These are phyloP conservation scores for Zosterops lateralis DNA, from an alignment of 2,113 vertebrate species.

Conservation along the genomic window DNA sequence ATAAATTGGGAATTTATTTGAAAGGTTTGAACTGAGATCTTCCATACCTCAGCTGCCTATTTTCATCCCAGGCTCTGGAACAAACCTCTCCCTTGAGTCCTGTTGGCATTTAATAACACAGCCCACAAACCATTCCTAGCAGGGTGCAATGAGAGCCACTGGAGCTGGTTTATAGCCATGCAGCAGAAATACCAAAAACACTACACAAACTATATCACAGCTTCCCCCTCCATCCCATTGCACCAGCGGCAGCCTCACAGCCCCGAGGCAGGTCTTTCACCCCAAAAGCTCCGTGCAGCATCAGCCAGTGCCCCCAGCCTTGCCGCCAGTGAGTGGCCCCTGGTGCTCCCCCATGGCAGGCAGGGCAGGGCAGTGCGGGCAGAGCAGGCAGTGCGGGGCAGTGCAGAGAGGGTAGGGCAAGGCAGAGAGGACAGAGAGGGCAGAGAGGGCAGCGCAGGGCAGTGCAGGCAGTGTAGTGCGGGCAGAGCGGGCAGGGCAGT, in stretches of 20 bases:
- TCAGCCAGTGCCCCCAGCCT: not conserved
- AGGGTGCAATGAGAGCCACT: fast-evolving
- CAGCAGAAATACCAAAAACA: not conserved
- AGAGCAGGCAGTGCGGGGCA: not conserved
- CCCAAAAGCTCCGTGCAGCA: not conserved
- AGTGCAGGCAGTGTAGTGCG: not conserved
- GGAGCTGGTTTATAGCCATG: not conserved
- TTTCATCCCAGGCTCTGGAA: not conserved
- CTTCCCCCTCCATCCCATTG: fast-evolving
- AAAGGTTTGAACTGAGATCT: not conserved
- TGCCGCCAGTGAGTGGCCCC: not conserved
- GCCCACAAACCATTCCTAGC: not conserved
- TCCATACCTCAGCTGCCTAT: not conserved
- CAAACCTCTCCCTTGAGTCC: not conserved
- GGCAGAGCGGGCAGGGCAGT: not conserved
- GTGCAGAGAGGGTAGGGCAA: not conserved
- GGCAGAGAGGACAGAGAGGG: not conserved
- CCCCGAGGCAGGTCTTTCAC: fast-evolving
- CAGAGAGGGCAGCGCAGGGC: not conserved
- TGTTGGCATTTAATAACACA: not conserved
- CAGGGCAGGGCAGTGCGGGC: not conserved
- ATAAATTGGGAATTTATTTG: not conserved
- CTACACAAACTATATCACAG: fast-evolving
- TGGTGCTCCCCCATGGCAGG: fast-evolving
- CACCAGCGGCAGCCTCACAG: not conserved